These are phyloP conservation scores for Salminus brasiliensis DNA, from an alignment of 2,113 vertebrate genomes.

Conservation along the genomic window DNA sequence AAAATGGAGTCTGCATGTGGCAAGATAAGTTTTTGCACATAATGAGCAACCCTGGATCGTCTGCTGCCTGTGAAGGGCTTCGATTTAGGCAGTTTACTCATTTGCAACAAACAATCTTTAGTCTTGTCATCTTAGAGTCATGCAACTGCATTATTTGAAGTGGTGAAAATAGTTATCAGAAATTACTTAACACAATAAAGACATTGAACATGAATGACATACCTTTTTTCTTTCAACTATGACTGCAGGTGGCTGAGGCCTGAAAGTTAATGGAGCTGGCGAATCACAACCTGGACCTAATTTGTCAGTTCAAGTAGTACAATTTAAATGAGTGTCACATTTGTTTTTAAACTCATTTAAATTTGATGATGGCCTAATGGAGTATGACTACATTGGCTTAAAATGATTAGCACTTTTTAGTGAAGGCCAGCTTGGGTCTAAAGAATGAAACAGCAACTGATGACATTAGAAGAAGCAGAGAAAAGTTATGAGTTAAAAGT, in stretches of 20 bases:
- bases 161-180: constrained; percentile 10
- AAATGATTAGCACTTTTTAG: constrained; percentile 36
- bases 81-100: neutral
- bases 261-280: neutral
- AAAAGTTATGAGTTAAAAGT: too few species aligned
- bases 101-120: constrained; percentile 17
- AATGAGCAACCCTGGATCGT: neutral
- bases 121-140: neutral
- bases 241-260: neutral
- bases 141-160: constrained; percentile 16
- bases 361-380: constrained; percentile 1
- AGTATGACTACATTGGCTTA: neutral
- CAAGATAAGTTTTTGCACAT: neutral
- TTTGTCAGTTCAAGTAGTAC: neutral
- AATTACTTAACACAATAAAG: neutral
- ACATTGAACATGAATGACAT: constrained; percentile 17
- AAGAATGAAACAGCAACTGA: neutral
- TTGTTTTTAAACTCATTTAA: constrained; percentile 18
- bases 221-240: constrained; percentile 1
- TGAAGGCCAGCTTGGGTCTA: neutral
- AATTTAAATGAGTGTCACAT: constrained; percentile 22
- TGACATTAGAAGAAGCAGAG: neutral
- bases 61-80: neutral
- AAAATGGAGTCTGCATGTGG: neutral
- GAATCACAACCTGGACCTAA: neutral